Percentiles rank a stretch among this genome's conserved stretches.
These are phyloP conservation scores for Drosophila kuntzei DNA, from an alignment of 2,888 invertebrate genomes.

Conservation along the genomic window DNA sequence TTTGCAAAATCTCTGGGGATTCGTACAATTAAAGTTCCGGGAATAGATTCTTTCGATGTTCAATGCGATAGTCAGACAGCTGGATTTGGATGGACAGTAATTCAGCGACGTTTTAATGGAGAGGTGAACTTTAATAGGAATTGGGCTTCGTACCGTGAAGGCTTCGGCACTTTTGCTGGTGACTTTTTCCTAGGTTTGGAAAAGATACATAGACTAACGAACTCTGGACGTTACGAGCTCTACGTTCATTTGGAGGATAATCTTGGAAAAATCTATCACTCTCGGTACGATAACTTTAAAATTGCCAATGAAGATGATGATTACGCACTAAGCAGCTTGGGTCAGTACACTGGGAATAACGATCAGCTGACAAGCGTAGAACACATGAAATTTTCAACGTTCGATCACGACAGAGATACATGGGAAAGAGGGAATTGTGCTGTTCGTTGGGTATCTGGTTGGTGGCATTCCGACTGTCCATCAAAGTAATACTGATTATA, in stretches of 20 bases:
- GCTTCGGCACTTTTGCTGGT: neutral
- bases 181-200: conserved; percentile 2
- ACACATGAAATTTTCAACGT: neutral
- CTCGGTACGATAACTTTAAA: conserved; percentile 3
- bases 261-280: neutral
- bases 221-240: neutral
- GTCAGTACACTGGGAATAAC: neutral
- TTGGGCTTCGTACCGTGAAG: neutral
- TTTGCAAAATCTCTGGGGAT: neutral
- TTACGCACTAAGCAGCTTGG: neutral
- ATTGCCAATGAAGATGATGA: neutral
- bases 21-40: neutral
- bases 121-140: neutral
- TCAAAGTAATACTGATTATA: too few relatives aligned
- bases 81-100: neutral
- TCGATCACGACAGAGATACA: neutral
- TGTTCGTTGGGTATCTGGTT: too few relatives aligned
- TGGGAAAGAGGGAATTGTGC: too few relatives aligned
- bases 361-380: neutral
- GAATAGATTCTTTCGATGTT: neutral
- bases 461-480: too few relatives aligned
- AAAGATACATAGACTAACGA: conserved; percentile 1
- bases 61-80: neutral
- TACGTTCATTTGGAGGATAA: neutral
- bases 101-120: neutral